Conservation (phyloP, 2,113 vertebrate species). For the Sapayoa aenigma region DNA sequence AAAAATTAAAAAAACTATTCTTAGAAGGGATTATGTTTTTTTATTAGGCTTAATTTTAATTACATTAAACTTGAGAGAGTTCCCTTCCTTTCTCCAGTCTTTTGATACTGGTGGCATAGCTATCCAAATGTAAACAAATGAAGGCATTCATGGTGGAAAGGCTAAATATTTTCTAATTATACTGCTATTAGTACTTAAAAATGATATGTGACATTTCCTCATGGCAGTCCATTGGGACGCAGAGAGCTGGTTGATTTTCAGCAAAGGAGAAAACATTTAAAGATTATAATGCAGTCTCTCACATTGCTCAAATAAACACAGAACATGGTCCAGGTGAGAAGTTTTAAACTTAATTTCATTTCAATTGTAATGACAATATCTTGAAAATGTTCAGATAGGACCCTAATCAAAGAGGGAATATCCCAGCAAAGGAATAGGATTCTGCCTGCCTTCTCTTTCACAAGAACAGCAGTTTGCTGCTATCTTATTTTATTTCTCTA, state of each 20-base stretch:
- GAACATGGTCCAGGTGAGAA: neutral
- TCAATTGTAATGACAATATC: neutral
- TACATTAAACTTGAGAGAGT: neutral
- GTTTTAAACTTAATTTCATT: neutral
- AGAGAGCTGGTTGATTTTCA: neutral
- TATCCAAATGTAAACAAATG: neutral
- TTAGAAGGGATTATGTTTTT: neutral
- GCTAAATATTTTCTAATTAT: neutral
- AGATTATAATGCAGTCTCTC: neutral
- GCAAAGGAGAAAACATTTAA: neutral
- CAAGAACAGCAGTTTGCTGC: neutral
- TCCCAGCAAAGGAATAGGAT: neutral
- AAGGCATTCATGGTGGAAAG: neutral
- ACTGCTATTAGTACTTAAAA: neutral
- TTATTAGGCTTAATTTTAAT: neutral
- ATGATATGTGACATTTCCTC: neutral
- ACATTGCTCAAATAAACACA: neutral
- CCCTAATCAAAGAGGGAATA: neutral
- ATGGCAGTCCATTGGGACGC: neutral
- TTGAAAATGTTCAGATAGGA: neutral
- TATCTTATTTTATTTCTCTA: neutral
- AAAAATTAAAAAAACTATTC: neutral
- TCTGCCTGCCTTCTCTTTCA: neutral
- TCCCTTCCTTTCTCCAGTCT: neutral
- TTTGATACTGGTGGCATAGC: neutral